Conservation (phyloP, 2,113 vertebrate species). For the Oncorhynchus nerka region DNA sequence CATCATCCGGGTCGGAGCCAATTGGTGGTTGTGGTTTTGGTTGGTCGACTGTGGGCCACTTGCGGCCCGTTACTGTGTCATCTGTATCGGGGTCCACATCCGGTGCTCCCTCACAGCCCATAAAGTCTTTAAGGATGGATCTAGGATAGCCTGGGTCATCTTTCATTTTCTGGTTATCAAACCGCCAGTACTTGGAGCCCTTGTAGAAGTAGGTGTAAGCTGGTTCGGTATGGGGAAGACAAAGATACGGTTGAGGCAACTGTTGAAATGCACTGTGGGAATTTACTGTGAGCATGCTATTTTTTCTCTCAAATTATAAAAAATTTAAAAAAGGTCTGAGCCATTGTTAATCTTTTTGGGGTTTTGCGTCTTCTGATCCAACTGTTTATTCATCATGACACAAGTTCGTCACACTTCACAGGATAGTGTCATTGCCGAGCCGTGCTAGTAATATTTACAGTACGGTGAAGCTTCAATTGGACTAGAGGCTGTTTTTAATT, state of each 20-base stretch:
- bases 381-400: too few species aligned
- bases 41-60: conserved; percentile 60
- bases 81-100: conserved; percentile 57
- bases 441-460: too few species aligned
- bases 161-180: conserved; percentile 84
- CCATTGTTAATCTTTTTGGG: too few species aligned
- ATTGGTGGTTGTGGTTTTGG: neutral
- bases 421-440: too few species aligned
- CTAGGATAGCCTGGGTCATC: conserved; percentile 90
- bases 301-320: too few species aligned
- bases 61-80: conserved; percentile 50
- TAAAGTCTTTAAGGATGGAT: conserved; percentile 93
- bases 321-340: too few species aligned
- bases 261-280: neutral
- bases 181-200: conserved; percentile 93
- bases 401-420: too few species aligned
- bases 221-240: conserved; percentile 44
- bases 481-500: too few species aligned
- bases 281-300: too few species aligned
- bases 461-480: too few species aligned
- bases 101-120: conserved; percentile 86
- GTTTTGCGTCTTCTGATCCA: too few species aligned
- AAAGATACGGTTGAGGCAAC: neutral
- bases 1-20: neutral
- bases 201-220: conserved; percentile 96